Evolutionary conservation across 2,888 invertebrate genomes (phyloP), one percentile per base, ranked within the genome.

Genomic region (Epinotia nisella): DNA sequence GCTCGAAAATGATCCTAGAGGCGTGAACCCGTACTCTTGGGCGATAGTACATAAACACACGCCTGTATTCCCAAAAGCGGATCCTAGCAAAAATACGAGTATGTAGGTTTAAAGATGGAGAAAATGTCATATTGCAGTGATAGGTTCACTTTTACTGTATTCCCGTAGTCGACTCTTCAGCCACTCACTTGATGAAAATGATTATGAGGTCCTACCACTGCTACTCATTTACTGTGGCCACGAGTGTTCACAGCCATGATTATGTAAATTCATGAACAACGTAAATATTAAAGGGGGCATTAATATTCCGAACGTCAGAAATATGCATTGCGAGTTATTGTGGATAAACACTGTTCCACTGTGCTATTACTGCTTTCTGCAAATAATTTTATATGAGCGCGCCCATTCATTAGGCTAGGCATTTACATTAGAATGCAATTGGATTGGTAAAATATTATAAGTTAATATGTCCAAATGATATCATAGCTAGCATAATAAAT

Each of bases 241-340:
- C 86, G 88, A 84, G 87, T 86, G 87, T 87, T 86, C 89, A 83
- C 87, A 84, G 90, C 83, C 82, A 90, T 92, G 93, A 93, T 93
- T 93, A 93, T 93, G 93, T 90, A 93, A 93, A 93, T 93, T 90
- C 90, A 89, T 85, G 85, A 85, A 85, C 90, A 88, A 87, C 92
- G 92, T 93, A 93, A 93, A 93, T 93, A 93, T 93, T 92, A 90
- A 93, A 90, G 91, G 90, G 87, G 80, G 82, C 92, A 93, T 93
- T 93, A 93, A 93, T 93, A 93, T 93, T 92, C 93, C 85, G 87
- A 84, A 86, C 88, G 90, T 87, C 90, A 90, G 90, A 88, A 89
- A 90, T 89, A 88, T 90, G 90, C 90, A 90, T 90, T 90, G 90
- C 60, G 69, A 70, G 49, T 84, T 90, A 88, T 86, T 89, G 87